Evolutionary conservation across 2,888 invertebrate genomes (phyloP), one percentile per base, ranked within the genome.

Genomic region (Brenthis ino): DNA sequence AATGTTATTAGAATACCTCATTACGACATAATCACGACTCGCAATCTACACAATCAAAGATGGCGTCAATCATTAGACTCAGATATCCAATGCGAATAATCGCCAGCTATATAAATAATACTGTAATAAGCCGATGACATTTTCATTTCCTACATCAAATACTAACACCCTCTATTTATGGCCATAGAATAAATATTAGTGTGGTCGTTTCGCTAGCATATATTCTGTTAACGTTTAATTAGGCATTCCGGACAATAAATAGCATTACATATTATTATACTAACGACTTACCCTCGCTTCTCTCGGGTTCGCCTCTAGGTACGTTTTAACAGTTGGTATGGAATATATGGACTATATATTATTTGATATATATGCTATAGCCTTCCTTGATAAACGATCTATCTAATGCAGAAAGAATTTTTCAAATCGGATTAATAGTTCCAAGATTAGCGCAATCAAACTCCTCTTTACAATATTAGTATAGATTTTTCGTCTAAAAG

Each of bases 141-240:
- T 90, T 92, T 92, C 91, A 91, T 92, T 92, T 92, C 89, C 91
- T 81, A 84, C 76, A 82, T 86, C 91, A 91, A 90, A 90, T 88
- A 89, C 81, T 75, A 78, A 74, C 79, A 74, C 84, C 83, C 85
- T 83, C 83, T 50, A 74, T 83, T 77, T 77, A 80, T 80, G 77
- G 81, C 85, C 83, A 81, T 78, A 80, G 84, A 76, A 85, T 83
- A 85, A 86, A 87, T 85, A 84, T 81, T 80, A 74, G 77, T 79
- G 76, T 76, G 75, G 75, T 75, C 80, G 79, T 82, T 85, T 81
- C 80, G 79, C 77, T 78, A 80, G 61, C 54, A 63, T 50, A 54
- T 54, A 24, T 24, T 20, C 14, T 28, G 24, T 64, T 12, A n/a
- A 6, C 1, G 5, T 50, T 50, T 55, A 55, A 65, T 58, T 55